Conservation (phyloP, 92 coral and sea anemone species). For the Zoanthus solanderi region DNA sequence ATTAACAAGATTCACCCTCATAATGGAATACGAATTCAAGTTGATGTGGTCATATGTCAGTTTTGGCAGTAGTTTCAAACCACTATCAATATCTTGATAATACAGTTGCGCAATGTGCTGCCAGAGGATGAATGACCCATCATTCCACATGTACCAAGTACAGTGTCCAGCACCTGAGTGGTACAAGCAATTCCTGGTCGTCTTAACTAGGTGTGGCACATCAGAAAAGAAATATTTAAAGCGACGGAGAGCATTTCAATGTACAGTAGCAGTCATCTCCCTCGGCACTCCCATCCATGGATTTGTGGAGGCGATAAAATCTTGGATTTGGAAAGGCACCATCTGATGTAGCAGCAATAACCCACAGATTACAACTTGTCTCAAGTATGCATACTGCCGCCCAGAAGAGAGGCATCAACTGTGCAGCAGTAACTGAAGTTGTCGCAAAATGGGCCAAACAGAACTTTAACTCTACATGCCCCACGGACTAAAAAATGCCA, state of each 20-base stretch:
- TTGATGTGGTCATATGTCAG: slow-evolving; percentile 69
- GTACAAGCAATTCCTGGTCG: slow-evolving; percentile 60
- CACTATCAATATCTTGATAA: slow-evolving; percentile 63
- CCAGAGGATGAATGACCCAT: slow-evolving; percentile 63
- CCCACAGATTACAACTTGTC: slow-evolving; percentile 59
- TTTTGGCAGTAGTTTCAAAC: slow-evolving; percentile 65
- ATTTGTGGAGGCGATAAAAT: slow-evolving; percentile 42
- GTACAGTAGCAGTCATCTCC: slow-evolving; percentile 48
- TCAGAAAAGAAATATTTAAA: slow-evolving; percentile 48
- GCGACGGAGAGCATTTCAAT: slow-evolving; percentile 44
- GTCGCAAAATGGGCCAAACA: slow-evolving; percentile 73
- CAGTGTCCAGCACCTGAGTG: slow-evolving; percentile 65
- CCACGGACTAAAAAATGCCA: slow-evolving; percentile 71
- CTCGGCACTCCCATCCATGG: slow-evolving; percentile 58
- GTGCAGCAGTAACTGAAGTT: slow-evolving; percentile 53
- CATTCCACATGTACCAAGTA: slow-evolving; percentile 68
- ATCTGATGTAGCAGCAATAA: slow-evolving; percentile 60
- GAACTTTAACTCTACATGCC: slow-evolving; percentile 68
- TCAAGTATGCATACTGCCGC: slow-evolving; percentile 60
- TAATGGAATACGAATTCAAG: slow-evolving; percentile 65
- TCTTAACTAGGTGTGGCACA: slow-evolving; percentile 51
- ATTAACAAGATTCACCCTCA: slow-evolving; percentile 67
- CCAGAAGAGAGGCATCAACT: slow-evolving; percentile 67
- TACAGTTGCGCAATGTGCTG: slow-evolving; percentile 66
- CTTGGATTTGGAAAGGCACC: slow-evolving; percentile 73